Evolutionary conservation across 1,140 invertebrate genomes (phyloP), one percentile per base, ranked within the genome.

Genomic region (Monochamus saltuarius): DNA sequence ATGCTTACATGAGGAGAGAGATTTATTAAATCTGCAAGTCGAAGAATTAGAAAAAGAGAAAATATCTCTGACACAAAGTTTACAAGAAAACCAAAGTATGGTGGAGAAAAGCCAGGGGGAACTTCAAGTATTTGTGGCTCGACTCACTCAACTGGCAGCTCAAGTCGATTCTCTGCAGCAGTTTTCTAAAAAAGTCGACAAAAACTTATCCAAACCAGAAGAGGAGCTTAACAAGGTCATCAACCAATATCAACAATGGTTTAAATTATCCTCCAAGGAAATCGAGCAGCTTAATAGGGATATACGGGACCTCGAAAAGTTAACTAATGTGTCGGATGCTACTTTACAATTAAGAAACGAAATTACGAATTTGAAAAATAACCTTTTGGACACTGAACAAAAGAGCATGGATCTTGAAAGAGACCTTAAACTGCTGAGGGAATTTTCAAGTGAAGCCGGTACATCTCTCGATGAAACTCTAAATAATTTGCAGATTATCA

Each of bases 11-110:
- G 92, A 95, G 72, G 92, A 95, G 69, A 87, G 95, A 45, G 91
- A 94, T 60, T 80, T 92, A 55, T 80, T 95, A 1, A 91, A 95
- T 65, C 85, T 89, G 34, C 90, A 94, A 76, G 89, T 95, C 11
- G 92, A 96, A 72, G 94, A 98, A 78, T 85, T 90, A 14, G 93
- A 96, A 73, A 87, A 84, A 54, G 93, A 97, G 70, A 94, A 94
- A 73, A 79, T 82, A 11, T 73, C 83, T 60, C 71, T 92, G 42
- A 85, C 84, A 0, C 83, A 85, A 64, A 90, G 88, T 69, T 78
- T 95, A 14, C 82, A 89, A 43, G 91, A 94, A 67, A 87, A 88
- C 50, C 90, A 92, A 72, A 85, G 86, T 47, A 80, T 84, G 17
- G 82, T 92, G 35, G 90, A 94, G 71, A 88, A 89, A 65, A 86